Evolutionary conservation across 35 echinoderm and acorn worm species (phyloP).

Genomic region (Acanthaster planci): DNA sequence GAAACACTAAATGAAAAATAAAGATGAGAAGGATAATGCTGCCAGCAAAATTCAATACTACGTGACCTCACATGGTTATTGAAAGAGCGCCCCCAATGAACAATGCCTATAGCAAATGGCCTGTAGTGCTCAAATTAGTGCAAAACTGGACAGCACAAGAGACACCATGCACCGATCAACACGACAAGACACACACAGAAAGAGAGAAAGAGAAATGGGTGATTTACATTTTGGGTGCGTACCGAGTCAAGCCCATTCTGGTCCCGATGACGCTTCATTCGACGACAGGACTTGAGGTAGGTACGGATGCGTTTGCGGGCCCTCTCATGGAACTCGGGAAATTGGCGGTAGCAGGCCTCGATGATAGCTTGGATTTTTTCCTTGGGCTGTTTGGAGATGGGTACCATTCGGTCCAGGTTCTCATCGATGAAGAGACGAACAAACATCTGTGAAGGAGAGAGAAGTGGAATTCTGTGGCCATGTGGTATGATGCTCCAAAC

Average conservation of each 20-base stretch:
- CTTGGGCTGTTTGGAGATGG: constrained; percentile 97
- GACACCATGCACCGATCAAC: neutral
- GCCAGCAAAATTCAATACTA: too few relatives aligned
- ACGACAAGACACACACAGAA: neutral
- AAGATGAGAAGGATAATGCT: too few relatives aligned
- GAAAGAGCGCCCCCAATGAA: too few relatives aligned
- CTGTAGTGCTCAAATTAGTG: too few relatives aligned
- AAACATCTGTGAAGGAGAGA: constrained; percentile 81
- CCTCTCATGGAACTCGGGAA: constrained; percentile 95
- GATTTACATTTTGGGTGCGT: constrained; percentile 44
- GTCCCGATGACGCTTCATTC: constrained; percentile 95
- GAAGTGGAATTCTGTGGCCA: neutral
- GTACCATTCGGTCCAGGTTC: constrained; percentile 96
- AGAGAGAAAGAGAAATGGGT: constrained; percentile 14
- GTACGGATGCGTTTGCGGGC: constrained; percentile 95
- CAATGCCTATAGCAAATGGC: too few relatives aligned
- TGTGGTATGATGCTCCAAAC: neutral
- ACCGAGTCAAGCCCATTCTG: constrained; percentile 98
- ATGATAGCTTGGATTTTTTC: constrained; percentile 98
- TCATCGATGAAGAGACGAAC: constrained; percentile 95
- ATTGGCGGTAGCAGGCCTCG: constrained; percentile 97
- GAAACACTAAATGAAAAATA: too few relatives aligned
- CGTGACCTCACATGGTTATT: too few relatives aligned
- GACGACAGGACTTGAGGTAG: constrained; percentile 98
- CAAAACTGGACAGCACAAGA: too few relatives aligned